phyloP scores from a whole-genome alignment of 2,113 vertebrate genomes.

The Dasyprocta punctata region DNA sequence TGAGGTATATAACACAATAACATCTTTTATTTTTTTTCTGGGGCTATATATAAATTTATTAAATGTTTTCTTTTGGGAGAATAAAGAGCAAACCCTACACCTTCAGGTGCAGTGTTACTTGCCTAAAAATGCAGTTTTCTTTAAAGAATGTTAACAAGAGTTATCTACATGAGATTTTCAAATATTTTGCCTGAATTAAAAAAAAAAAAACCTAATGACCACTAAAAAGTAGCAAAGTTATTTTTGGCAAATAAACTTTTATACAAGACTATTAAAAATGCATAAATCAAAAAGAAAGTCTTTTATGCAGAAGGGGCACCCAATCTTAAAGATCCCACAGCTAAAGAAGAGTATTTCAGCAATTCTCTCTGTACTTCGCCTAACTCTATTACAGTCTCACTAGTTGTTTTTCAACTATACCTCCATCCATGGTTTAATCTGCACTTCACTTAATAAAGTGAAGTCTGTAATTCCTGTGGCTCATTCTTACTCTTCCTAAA shows the following conservation, averaged over 20 bases:
- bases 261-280: conserved; percentile 48
- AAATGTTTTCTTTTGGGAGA: not conserved
- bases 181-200: conserved; percentile 23
- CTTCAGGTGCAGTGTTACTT: not conserved
- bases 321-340: conserved; percentile 25
- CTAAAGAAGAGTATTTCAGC: conserved; percentile 51
- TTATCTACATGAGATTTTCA: not conserved
- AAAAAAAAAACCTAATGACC: not conserved
- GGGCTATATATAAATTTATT: not conserved
- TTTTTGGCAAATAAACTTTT: conserved; percentile 49
- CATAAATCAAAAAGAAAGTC: not conserved
- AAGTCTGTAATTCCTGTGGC: conserved; percentile 29
- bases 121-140: not conserved
- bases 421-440: conserved; percentile 52
- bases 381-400: conserved; percentile 10
- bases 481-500: not conserved
- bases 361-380: conserved; percentile 41
- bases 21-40: not conserved
- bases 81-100: not conserved
- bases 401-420: conserved; percentile 39
- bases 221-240: not conserved
- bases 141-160: not conserved
- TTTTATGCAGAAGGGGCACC: conserved; percentile 2
- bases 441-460: conserved; percentile 48
- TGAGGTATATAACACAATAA: not conserved